Base-by-base conservation (phyloP, 2,797 vertebrate species). In the Pristis pectinata region DNA sequence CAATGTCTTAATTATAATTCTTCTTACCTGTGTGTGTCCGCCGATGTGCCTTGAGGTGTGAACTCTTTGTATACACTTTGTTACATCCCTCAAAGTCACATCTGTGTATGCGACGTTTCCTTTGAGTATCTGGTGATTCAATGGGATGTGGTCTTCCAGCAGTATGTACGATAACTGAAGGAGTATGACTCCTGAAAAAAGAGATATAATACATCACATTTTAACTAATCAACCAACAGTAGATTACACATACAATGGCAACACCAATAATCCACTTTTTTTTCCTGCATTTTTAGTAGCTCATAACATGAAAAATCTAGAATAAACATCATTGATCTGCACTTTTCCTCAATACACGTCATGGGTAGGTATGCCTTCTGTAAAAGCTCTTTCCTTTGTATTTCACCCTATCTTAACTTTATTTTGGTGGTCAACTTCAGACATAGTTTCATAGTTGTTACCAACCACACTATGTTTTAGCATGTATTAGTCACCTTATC, bases 41-140 rank as follows among this genome's bases (percentile, higher is more conserved):
- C 96, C 98, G 98, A 96, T 99, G 99, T 19, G 99, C 99, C 97
- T 99, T 99, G 95, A 99, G 97, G 95, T 99, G 99, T 94, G 99
- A 99, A 96, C 99, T 99, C 96, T 99, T 99, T 95, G 99, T 99
- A 97, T 99, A 99, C 95, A 99, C 98, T 96, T 99, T 99, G 97
- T 99, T 98, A 96, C 99, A 99, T 87, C 98, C 98, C 0, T 97
- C 97, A 83, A 99, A 99, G 96, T 99, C 99, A 11, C 99, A 99
- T 95, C 98, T 97, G 96, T 99, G 99, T 96, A 99, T 99, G 95
- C 99, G 97, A 11, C 99, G 97, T 96, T 99, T 99, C 95, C 98
- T 98, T 94, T 99, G 97, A 0, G 98, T 97, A 96, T 99, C 99
- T 0, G 99, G 99, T 91, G 99, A 99, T 94, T 99, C 99, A 34